Evolutionary conservation across 2,888 invertebrate genomes (phyloP).

Genomic region (Apamea epomidion): DNA sequence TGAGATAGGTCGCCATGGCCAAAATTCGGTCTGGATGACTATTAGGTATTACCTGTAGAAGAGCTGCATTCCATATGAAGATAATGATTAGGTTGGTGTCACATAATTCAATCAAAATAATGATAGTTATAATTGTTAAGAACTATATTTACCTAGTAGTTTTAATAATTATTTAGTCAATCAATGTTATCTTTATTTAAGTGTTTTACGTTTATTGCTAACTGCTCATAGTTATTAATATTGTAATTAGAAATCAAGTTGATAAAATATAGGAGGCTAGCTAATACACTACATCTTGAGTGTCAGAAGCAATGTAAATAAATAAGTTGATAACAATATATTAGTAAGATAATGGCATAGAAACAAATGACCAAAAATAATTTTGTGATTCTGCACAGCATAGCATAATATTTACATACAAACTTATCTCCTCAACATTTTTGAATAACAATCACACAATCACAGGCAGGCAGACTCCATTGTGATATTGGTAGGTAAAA

Average conservation of each 20-base stretch:
- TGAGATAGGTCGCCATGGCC: too few species aligned
- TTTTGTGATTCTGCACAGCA: too few species aligned
- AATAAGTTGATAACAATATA: conserved; percentile 18
- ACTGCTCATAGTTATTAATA: conserved; percentile 1
- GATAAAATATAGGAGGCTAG: neutral
- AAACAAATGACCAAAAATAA: neutral
- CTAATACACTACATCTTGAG: neutral
- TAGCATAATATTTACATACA: neutral
- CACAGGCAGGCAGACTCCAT: neutral
- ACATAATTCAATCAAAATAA: neutral
- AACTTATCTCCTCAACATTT: neutral
- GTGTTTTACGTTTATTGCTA: neutral
- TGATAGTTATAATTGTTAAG: neutral
- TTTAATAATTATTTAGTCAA: neutral
- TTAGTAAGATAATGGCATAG: conserved; percentile 23
- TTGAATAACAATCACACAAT: neutral
- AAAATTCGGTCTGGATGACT: neutral
- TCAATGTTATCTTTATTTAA: neutral
- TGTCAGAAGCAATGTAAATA: neutral
- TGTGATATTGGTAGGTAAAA: neutral
- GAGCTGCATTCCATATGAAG: neutral
- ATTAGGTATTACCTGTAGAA: neutral
- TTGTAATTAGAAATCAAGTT: neutral
- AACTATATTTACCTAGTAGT: neutral
- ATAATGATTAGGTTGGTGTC: neutral